Evolutionary conservation across 2,797 vertebrate species (phyloP), one percentile per base, ranked within the genome.

Genomic region (Myotis myotis): DNA sequence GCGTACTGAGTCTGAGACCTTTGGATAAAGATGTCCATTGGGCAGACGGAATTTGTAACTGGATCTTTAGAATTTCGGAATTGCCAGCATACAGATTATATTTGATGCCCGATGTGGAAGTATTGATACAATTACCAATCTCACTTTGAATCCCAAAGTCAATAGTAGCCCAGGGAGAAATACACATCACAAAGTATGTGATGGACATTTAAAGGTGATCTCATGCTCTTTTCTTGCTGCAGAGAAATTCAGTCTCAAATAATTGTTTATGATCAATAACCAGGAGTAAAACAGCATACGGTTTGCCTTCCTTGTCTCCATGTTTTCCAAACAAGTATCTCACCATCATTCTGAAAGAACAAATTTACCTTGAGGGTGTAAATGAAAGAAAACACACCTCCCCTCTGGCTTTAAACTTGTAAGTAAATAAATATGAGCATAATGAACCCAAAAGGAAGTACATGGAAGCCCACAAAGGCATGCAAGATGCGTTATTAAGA

Each of bases 271-370:
- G 71, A 57, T 82, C 36, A 62, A 16, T 89, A 89, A 84, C 17
- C 80, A 87, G 19, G 13, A 66, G 22, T 74, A 94, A 72, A 80
- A 33, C 36, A 38, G 1, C 12, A 55, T 28, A 17, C 17, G 1
- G n/a, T 9, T 82, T 87, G 5, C 49, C 60, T 91, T 68, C 33
- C 15, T 79, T 44, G 49, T 60, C 16, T 66, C 28, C 38, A 23
- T 15, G 13, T 88, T 93, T 93, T 93, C 76, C 49, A 70, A 96
- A 75, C 19, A 81, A 94, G 53, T 80, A 89, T n/a, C 36, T 92
- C 23, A 28, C 49, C 38, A 38, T 81, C 2, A 16, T 3, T 78
- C 57, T 89, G 72, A 75, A 93, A 80, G 70, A 82, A 92, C 86
- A 85, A 28, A 62, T 49, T 33, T 19, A 30, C 41, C 33, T 80